Base-by-base conservation (phyloP, 2,888 invertebrate genomes). In the Melinaea menophilus region DNA sequence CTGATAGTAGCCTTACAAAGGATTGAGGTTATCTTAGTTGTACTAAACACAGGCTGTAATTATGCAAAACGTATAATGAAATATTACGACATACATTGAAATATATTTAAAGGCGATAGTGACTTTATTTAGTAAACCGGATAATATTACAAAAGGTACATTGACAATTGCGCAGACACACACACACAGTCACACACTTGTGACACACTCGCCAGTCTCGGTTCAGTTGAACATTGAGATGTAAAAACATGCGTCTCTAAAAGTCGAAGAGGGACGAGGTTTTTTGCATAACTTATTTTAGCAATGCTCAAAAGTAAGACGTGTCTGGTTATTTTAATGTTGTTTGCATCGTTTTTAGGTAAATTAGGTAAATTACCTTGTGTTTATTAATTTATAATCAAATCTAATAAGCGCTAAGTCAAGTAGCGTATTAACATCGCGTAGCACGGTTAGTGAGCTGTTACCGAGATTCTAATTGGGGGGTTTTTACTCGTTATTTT, bases 191-290 rank as follows among this genome's bases (percentile, higher is more conserved):
- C 68, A 68, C 67, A 68, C 22, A 1, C 22, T 22, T 22, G 22
- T 71, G 69, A 66, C 57, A 61, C 33, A 55, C 51, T 47, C 62
- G 66, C 63, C 61, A 62, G 59, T 56, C 58, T 66, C 61, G 60
- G 59, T 62, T 65, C 47, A 64, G 68, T 59, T 59, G 61, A 58
- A 62, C 59, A 62, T 63, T 69, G 57, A 58, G 51, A 65, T 63
- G 65, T 63, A 67, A 65, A 67, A 65, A 61, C 67, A 61, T 65
- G 65, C 59, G 63, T 60, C 66, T 66, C 59, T 64, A 62, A 64
- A 58, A 60, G 56, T 58, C 46, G 57, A 67, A 67, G 61, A 65
- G 63, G 67, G 58, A 65, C 67, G 65, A 67, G 67, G 65, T 57
- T 62, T 56, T 64, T 64, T 66, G 60, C 57, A 58, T 48, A 58